phyloP scores from a whole-genome alignment of 1,140 invertebrate genomes.

The Campoletis sonorensis region DNA sequence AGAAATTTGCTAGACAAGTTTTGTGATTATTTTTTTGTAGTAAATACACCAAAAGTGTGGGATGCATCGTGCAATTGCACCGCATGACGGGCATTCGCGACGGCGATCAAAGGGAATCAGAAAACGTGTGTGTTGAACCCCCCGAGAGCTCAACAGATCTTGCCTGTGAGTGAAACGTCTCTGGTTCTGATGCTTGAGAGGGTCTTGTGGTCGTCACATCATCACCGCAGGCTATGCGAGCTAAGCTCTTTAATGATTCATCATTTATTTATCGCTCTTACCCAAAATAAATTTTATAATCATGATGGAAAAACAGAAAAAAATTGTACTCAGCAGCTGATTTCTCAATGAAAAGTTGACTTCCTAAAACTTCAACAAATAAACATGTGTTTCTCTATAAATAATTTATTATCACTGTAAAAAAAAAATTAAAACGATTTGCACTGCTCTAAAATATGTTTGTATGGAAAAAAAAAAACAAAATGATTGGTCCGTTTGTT shows the following conservation, averaged over 20 bases:
- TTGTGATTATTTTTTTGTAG: constrained; percentile 21
- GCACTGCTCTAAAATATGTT: too few relatives aligned
- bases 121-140: not conserved
- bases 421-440: too few relatives aligned
- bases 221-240: constrained; percentile 23
- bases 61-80: constrained; percentile 24
- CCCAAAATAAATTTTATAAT: constrained; percentile 13
- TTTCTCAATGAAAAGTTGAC: too few relatives aligned
- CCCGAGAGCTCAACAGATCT: not conserved
- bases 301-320: constrained; percentile 40
- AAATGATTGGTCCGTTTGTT: too few relatives aligned
- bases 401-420: too few relatives aligned
- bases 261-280: constrained; percentile 34
- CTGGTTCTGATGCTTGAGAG: not conserved
- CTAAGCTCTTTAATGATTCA: constrained; percentile 31
- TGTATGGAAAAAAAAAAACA: too few relatives aligned
- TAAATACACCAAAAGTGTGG: constrained; percentile 14
- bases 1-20: constrained; percentile 21
- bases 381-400: too few relatives aligned
- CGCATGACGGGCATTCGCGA: constrained; percentile 25
- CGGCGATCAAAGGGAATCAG: not conserved
- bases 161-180: constrained; percentile 39
- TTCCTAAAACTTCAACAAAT: too few relatives aligned
- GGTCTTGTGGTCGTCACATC: not conserved
- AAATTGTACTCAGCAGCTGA: too few relatives aligned